A percentile compares a stretch with the other conserved stretches of the same genome.
Evolutionary conservation across 1,140 invertebrate species (phyloP).

Genomic region (Sycophaga agraensis): DNA sequence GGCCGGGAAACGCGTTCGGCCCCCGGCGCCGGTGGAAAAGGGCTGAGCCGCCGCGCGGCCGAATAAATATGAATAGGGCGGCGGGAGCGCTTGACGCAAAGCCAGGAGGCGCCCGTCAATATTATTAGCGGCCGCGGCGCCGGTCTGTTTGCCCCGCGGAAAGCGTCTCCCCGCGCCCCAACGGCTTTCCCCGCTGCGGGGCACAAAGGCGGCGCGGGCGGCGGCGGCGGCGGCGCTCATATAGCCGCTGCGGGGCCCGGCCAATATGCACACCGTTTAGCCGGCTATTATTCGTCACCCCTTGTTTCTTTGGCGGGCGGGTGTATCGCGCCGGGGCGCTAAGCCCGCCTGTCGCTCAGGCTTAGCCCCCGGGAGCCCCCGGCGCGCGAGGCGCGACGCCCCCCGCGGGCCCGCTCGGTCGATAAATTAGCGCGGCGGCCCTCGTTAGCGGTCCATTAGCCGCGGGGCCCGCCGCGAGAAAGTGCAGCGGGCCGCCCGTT

Average conservation of each 20-base stretch:
- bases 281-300: slow-evolving; percentile 43
- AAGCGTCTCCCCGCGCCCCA: background rate
- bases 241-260: slow-evolving; percentile 31
- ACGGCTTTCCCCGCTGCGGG: background rate
- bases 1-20: too few relatives aligned
- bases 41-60: too few relatives aligned
- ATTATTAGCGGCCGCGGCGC: slow-evolving; percentile 28
- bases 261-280: slow-evolving; percentile 51
- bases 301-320: slow-evolving; percentile 20
- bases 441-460: slow-evolving; percentile 52
- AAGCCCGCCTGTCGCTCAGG: slow-evolving; percentile 40
- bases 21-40: too few relatives aligned
- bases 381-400: too few relatives aligned
- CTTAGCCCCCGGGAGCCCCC: too few relatives aligned
- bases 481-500: slow-evolving; percentile 12
- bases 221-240: background rate
- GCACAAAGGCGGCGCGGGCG: background rate
- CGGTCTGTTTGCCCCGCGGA: too few relatives aligned
- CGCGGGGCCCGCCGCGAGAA: slow-evolving; percentile 7
- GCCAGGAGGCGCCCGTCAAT: slow-evolving; percentile 25
- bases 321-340: slow-evolving; percentile 19
- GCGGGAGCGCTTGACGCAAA: slow-evolving; percentile 27
- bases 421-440: background rate
- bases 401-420: too few relatives aligned
- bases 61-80: slow-evolving; percentile 28